Percentiles rank a stretch among this genome's conserved stretches.
Evolutionary conservation across 1,140 invertebrate species (phyloP).

Genomic region (Zaprionus inermis): DNA sequence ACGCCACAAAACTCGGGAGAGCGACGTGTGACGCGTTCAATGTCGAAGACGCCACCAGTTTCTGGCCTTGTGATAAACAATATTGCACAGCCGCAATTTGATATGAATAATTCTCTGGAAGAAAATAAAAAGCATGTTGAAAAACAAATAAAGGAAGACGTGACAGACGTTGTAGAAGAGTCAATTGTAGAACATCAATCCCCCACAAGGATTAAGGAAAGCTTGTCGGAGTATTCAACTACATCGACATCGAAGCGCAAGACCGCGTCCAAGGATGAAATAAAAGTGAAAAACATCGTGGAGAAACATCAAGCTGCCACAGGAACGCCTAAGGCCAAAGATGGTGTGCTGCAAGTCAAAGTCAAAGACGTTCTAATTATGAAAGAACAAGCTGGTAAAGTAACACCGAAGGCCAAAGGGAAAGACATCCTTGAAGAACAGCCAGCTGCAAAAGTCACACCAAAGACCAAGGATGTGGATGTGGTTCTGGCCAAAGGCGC

Average conservation of each 20-base stretch:
- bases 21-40: constrained; percentile 58
- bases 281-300: constrained; percentile 2
- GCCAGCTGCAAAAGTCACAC: too few species aligned
- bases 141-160: constrained; percentile 2
- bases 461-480: too few species aligned
- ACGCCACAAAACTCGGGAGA: constrained; percentile 16
- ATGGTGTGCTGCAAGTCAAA: neutral
- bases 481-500: too few species aligned
- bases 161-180: neutral
- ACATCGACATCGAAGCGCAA: neutral
- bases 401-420: too few species aligned
- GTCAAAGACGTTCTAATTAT: too few species aligned
- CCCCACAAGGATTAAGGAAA: neutral
- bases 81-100: constrained; percentile 12
- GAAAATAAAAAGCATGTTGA: constrained; percentile 6
- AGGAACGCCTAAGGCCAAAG: neutral
- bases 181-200: neutral
- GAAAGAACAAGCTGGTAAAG: too few species aligned
- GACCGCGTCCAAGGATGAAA: neutral
- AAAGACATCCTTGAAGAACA: too few species aligned
- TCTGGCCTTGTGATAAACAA: constrained; percentile 12
- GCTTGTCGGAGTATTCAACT: neutral
- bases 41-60: constrained; percentile 64
- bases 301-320: neutral
- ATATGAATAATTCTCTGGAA: constrained; percentile 18